These are phyloP conservation scores for Scatophagus argus DNA, from an alignment of 2,113 vertebrate species.

Conservation along the genomic window DNA sequence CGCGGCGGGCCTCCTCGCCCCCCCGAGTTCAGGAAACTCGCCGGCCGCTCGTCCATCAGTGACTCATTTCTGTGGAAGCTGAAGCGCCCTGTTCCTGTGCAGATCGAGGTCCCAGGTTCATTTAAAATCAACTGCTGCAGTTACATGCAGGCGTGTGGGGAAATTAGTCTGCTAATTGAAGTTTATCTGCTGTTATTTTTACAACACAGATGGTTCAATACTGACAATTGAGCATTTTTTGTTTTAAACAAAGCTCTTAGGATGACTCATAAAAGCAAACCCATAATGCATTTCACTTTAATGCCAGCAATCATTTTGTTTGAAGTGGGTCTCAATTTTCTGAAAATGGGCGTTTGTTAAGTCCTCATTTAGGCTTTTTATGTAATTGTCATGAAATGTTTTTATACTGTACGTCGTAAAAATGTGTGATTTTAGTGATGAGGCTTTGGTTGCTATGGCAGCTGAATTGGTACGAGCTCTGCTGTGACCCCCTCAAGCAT, in stretches of 20 bases:
- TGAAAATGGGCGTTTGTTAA: conserved; percentile 31
- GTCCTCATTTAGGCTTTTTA: conserved; percentile 54
- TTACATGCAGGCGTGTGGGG: conserved; percentile 9
- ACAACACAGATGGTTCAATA: conserved; percentile 7
- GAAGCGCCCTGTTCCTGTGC: conserved; percentile 31
- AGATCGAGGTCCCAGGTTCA: conserved; percentile 3
- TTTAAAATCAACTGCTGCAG: conserved; percentile 29
- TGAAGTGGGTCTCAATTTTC: conserved; percentile 48
- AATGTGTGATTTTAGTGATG: conserved; percentile 1
- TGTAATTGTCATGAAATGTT: conserved; percentile 30
- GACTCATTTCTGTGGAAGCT: conserved; percentile 9
- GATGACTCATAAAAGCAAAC: conserved; percentile 44
- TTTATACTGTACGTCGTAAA: neutral
- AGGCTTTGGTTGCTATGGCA: conserved; percentile 31
- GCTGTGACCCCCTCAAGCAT: neutral
- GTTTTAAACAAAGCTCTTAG: conserved; percentile 21
- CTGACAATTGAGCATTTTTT: neutral
- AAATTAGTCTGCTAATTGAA: conserved; percentile 18
- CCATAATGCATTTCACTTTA: conserved; percentile 38
- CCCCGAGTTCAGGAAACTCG: neutral
- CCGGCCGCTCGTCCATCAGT: conserved; percentile 4
- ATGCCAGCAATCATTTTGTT: conserved; percentile 35
- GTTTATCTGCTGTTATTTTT: conserved; percentile 31
- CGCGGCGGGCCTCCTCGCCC: neutral
- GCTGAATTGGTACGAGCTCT: neutral